Percentiles rank a stretch among this genome's conserved stretches.
phyloP scores from a whole-genome alignment of 1,140 invertebrate species.

The Lepidurus couesii region DNA sequence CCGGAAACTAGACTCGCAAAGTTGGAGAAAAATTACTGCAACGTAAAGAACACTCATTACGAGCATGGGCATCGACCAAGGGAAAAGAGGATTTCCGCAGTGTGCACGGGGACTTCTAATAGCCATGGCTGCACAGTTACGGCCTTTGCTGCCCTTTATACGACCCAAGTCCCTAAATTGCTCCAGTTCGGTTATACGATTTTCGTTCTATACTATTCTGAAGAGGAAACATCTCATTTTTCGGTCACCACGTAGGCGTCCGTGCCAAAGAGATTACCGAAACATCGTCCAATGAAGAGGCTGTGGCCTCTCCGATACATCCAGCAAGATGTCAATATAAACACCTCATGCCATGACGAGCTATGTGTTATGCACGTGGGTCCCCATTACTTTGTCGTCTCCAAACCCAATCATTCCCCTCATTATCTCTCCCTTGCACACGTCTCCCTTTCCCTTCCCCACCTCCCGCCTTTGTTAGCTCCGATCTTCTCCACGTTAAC shows the following conservation, averaged over 20 bases:
- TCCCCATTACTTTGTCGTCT: neutral
- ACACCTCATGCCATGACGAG: neutral
- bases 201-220: neutral
- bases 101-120: neutral
- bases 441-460: neutral
- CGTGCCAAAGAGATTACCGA: neutral
- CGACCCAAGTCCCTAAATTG: conserved; percentile 1
- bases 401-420: neutral
- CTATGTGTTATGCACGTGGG: neutral
- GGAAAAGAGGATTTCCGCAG: conserved; percentile 14
- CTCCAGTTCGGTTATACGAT: neutral
- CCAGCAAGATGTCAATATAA: neutral
- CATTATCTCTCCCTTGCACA: conserved; percentile 3
- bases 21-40: conserved; percentile 19
- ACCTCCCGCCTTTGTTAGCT: neutral
- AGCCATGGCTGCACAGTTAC: conserved; percentile 2
- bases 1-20: neutral
- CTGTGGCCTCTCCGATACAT: neutral
- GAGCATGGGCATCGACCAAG: neutral
- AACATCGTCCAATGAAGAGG: neutral
- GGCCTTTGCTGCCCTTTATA: neutral
- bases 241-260: neutral
- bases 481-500: neutral
- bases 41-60: conserved; percentile 18
- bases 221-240: neutral